Percentiles rank a stretch among this genome's conserved stretches.
Evolutionary conservation across 1,140 invertebrate species (phyloP).

Genomic region (Acromyrmex echinatior): DNA sequence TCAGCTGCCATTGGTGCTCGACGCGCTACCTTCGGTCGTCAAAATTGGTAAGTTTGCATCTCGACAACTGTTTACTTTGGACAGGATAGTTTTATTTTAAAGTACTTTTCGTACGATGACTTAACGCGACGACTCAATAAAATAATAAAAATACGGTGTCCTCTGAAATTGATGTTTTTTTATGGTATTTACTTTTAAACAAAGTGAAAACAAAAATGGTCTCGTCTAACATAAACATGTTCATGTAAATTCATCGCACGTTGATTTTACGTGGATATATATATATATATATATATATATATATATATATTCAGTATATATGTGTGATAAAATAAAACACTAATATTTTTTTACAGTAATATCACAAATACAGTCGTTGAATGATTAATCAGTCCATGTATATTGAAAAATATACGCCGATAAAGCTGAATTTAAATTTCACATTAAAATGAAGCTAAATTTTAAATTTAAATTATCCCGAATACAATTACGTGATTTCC

Average conservation of each 20-base stretch:
- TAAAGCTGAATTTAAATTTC: constrained; percentile 20
- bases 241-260: background rate
- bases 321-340: background rate
- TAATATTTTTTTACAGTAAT: background rate
- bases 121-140: background rate
- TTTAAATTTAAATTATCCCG: constrained; percentile 5
- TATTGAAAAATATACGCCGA: background rate
- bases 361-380: background rate
- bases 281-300: too few species aligned
- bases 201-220: background rate
- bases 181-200: background rate
- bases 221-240: background rate
- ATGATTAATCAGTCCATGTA: background rate
- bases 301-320: too few species aligned
- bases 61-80: background rate
- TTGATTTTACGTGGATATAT: background rate
- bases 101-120: background rate
- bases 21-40: constrained; percentile 84
- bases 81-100: background rate
- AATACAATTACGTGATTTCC: background rate
- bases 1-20: constrained; percentile 79
- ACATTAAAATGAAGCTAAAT: background rate
- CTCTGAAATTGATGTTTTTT: background rate
- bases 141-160: background rate
- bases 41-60: constrained; percentile 83